These are phyloP conservation scores for Microtus richardsoni DNA, from an alignment of 2,113 vertebrate genomes.

Conservation along the genomic window DNA sequence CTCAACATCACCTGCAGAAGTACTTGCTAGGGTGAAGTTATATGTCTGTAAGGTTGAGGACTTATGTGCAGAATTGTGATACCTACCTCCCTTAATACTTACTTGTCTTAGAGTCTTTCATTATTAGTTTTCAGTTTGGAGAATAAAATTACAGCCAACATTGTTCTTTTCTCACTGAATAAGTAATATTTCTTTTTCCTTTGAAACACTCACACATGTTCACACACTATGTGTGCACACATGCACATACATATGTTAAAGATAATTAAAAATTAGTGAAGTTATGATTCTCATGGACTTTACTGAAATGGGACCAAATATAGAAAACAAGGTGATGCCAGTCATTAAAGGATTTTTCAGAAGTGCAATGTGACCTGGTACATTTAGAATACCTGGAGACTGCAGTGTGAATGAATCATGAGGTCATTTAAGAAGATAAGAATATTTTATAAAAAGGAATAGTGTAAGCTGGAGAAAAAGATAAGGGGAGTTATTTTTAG, in stretches of 20 bases:
- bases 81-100: not conserved
- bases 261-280: not conserved
- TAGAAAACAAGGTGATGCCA: slow-evolving; percentile 24
- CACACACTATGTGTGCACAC: not conserved
- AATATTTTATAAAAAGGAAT: not conserved
- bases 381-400: slow-evolving; percentile 23
- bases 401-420: slow-evolving; percentile 60
- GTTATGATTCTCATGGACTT: not conserved
- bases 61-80: not conserved
- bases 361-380: slow-evolving; percentile 45
- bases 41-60: not conserved
- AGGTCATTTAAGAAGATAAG: slow-evolving; percentile 50
- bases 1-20: not conserved
- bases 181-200: not conserved
- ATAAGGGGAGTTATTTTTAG: not conserved
- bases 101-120: not conserved
- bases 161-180: not conserved
- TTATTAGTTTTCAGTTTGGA: not conserved
- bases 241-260: not conserved
- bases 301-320: not conserved
- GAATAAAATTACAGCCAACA: not conserved
- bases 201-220: not conserved
- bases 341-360: slow-evolving; percentile 32
- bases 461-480: slow-evolving; percentile 9
- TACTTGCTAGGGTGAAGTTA: not conserved